A percentile compares a stretch with the other conserved stretches of the same genome.
phyloP scores from a whole-genome alignment of 2,113 vertebrate species.

The Pterocles orientalis region DNA sequence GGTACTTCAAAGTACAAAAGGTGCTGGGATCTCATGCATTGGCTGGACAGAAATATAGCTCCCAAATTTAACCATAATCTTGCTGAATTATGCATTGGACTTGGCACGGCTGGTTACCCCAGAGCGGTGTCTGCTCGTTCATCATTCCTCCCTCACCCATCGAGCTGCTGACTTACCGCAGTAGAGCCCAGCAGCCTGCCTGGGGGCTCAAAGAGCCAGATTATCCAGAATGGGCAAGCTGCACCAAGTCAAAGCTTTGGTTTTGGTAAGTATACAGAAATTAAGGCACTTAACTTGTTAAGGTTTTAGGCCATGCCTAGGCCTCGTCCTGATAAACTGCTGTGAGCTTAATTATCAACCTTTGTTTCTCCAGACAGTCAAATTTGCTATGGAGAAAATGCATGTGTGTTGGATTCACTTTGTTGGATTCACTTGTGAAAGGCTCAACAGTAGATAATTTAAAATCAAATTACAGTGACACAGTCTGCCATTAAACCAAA shows the following conservation, averaged over 20 bases:
- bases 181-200: not conserved
- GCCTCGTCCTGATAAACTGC: not conserved
- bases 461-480: constrained; percentile 21
- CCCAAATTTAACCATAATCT: not conserved
- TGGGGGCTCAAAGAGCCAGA: not conserved
- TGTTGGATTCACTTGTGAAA: not conserved
- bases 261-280: constrained; percentile 34
- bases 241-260: not conserved
- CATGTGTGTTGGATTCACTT: not conserved
- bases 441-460: not conserved
- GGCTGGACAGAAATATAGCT: not conserved
- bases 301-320: not conserved
- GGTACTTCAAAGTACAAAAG: constrained; percentile 1
- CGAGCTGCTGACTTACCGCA: not conserved
- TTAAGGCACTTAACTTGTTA: not conserved
- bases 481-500: not conserved
- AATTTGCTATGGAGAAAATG: constrained; percentile 33
- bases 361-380: constrained; percentile 50
- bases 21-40: not conserved
- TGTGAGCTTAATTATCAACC: constrained; percentile 10
- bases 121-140: not conserved
- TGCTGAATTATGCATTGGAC: constrained; percentile 9
- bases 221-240: not conserved
- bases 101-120: not conserved
- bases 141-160: not conserved